Percentiles rank a stretch among this genome's conserved stretches.
Evolutionary conservation across 2,797 vertebrate species (phyloP).

Genomic region (Phylloscopus collybita): DNA sequence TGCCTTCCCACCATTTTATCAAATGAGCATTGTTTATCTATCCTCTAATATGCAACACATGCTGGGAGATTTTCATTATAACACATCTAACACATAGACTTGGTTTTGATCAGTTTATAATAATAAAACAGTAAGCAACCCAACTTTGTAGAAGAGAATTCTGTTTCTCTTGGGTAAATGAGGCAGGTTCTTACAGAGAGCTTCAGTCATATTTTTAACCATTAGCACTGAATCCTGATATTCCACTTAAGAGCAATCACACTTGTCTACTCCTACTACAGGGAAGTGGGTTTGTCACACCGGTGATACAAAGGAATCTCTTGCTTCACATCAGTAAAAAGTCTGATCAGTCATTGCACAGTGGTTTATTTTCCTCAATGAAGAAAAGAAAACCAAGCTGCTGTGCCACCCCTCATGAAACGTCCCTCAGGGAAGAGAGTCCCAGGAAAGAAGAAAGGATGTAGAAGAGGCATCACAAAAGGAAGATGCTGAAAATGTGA

Average conservation of each 20-base stretch:
- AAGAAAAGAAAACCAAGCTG: not conserved
- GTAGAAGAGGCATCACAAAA: not conserved
- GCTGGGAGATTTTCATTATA: not conserved
- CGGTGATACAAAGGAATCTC: not conserved
- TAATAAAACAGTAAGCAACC: accelerated
- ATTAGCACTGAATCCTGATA: not conserved
- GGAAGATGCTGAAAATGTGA: not conserved
- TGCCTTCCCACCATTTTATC: not conserved
- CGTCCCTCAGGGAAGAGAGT: not conserved
- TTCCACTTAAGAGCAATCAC: not conserved
- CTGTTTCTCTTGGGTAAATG: not conserved
- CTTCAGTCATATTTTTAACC: not conserved
- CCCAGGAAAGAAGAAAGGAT: not conserved
- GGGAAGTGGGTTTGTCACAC: not conserved
- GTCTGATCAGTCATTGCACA: not conserved
- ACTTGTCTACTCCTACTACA: not conserved
- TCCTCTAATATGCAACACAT: accelerated
- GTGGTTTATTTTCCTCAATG: not conserved
- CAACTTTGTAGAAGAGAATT: not conserved
- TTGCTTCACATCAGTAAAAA: not conserved
- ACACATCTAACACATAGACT: not conserved
- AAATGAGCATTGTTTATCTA: not conserved
- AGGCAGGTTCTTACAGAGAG: not conserved
- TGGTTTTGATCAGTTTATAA: not conserved
- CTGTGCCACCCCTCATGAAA: not conserved